Evolutionary conservation across 2,888 invertebrate species (phyloP).

Genomic region (Eilema sororculum): DNA sequence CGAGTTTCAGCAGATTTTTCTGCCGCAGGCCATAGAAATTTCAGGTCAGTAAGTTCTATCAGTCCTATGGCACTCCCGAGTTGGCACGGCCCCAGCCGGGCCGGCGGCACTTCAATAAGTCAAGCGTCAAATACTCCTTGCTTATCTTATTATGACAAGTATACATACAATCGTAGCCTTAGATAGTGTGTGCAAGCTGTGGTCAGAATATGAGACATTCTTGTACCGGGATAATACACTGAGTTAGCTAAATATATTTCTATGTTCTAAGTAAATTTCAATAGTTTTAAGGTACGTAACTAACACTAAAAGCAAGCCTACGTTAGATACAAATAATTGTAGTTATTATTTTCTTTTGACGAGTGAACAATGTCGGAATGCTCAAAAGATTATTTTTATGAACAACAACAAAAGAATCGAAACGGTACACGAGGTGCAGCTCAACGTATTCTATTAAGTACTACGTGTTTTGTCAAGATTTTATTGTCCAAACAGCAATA

Average conservation of each 20-base stretch:
- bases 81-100: not conserved
- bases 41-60: not conserved
- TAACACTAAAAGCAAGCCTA: not conserved
- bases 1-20: not conserved
- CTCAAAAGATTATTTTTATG: not conserved
- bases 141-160: constrained; percentile 3
- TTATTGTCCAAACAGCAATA: not conserved
- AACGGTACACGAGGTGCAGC: not conserved
- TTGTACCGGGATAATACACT: not conserved
- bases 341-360: not conserved
- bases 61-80: not conserved
- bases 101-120: constrained; percentile 1
- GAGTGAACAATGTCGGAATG: not conserved
- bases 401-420: not conserved
- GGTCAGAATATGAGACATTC: not conserved
- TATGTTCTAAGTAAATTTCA: not conserved
- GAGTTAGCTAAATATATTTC: not conserved
- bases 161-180: not conserved
- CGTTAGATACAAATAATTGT: not conserved
- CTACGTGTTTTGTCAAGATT: not conserved
- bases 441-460: not conserved
- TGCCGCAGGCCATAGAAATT: not conserved
- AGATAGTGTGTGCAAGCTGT: not conserved
- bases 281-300: not conserved
- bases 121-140: not conserved